Evolutionary conservation across 2,113 vertebrate genomes (phyloP).

Genomic region (Microcebus ravelobensis): DNA sequence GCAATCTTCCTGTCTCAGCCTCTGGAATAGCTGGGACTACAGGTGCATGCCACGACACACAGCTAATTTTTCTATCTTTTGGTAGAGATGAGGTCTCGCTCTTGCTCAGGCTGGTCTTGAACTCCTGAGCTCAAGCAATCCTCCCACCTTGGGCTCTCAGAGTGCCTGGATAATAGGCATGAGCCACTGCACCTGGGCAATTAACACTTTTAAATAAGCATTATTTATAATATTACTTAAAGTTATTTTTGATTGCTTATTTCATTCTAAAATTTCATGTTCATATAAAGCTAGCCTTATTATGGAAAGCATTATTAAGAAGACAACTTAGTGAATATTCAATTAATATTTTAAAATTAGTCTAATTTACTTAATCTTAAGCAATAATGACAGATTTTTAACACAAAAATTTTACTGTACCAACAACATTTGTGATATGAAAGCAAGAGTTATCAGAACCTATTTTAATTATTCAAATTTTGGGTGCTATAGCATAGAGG

Average conservation of each 20-base stretch:
- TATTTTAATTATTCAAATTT: constrained; percentile 29
- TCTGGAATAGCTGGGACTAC: no score
- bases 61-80: no score
- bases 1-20: no score
- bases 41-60: no score
- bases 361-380: background rate
- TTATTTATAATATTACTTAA: background rate
- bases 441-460: background rate
- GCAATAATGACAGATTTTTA: background rate
- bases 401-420: background rate
- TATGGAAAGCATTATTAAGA: background rate
- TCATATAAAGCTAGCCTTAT: background rate
- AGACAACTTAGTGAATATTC: background rate
- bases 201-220: background rate
- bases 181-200: no score
- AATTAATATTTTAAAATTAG: background rate
- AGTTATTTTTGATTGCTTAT: background rate
- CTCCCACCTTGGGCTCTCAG: no score
- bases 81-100: no score
- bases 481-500: background rate
- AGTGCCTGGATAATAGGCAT: no score
- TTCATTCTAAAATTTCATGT: background rate
- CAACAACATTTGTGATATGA: background rate
- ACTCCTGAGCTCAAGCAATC: no score
- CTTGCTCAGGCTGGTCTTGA: no score